A percentile compares a stretch with the other conserved stretches of the same genome.
Conservation (phyloP, 2,113 vertebrate genomes). For the Pao palembangensis region DNA sequence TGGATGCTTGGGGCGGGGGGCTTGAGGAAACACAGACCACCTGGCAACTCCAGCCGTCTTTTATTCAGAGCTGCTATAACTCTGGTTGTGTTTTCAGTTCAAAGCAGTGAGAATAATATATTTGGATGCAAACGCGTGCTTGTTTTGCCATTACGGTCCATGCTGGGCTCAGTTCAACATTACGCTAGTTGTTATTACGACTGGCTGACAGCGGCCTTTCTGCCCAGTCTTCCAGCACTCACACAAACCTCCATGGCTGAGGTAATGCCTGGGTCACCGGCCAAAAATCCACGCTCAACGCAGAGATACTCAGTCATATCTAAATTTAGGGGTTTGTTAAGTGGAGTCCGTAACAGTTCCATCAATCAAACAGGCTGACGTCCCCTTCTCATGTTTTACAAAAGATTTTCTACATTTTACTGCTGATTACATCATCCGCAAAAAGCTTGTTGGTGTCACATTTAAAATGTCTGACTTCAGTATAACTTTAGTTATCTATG, state of each 20-base stretch:
- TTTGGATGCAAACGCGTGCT: slow-evolving; percentile 50
- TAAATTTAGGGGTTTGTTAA: slow-evolving; percentile 77
- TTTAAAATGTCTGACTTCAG: slow-evolving; percentile 23
- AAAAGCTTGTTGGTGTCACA: slow-evolving; percentile 27
- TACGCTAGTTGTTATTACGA: slow-evolving; percentile 57
- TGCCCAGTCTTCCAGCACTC: slow-evolving; percentile 54
- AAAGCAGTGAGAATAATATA: slow-evolving; percentile 33
- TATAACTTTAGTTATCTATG: slow-evolving; percentile 15
- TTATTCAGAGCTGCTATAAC: slow-evolving; percentile 23
- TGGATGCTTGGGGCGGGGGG: background rate
- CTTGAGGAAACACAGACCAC: slow-evolving; percentile 60
- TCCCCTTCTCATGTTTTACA: slow-evolving; percentile 55
- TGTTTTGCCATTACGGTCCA: slow-evolving; percentile 56
- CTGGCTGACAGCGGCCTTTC: slow-evolving; percentile 63
- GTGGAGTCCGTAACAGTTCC: slow-evolving; percentile 68
- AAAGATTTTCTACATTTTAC: slow-evolving; percentile 57
- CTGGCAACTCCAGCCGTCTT: slow-evolving; percentile 33
- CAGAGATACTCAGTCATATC: slow-evolving; percentile 60
- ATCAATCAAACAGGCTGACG: slow-evolving; percentile 62
- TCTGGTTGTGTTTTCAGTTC: slow-evolving; percentile 59
- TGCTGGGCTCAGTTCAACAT: slow-evolving; percentile 59
- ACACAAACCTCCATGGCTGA: slow-evolving; percentile 63
- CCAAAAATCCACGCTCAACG: slow-evolving; percentile 64
- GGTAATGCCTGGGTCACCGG: slow-evolving; percentile 68
- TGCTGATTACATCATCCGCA: slow-evolving; percentile 30